Percentiles rank a stretch among this genome's conserved stretches.
Evolutionary conservation across 1,140 invertebrate genomes (phyloP).

Genomic region (Atta colombica): DNA sequence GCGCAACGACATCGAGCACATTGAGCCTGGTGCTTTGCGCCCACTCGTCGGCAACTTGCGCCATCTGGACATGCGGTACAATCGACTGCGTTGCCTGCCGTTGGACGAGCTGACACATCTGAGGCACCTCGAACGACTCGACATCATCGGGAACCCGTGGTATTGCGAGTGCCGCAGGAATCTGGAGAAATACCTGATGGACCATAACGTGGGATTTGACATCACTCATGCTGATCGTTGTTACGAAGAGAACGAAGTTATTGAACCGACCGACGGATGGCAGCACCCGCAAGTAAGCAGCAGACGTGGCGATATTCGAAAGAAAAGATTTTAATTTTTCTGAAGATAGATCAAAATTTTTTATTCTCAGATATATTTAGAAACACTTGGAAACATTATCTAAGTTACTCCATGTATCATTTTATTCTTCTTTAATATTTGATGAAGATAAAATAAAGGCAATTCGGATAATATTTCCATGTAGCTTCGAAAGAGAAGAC

Average conservation of each 20-base stretch:
- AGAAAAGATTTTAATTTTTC: neutral
- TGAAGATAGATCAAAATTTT: neutral
- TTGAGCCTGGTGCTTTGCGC: slow-evolving; percentile 67
- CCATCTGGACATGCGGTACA: slow-evolving; percentile 70
- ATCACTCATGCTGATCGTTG: slow-evolving; percentile 67
- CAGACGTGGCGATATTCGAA: neutral
- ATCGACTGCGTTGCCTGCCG: slow-evolving; percentile 71
- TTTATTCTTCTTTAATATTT: too few species aligned
- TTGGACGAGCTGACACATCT: slow-evolving; percentile 64
- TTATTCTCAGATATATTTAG: too few species aligned
- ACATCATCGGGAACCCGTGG: slow-evolving; percentile 76
- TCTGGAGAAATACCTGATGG: slow-evolving; percentile 63
- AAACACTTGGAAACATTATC: too few species aligned
- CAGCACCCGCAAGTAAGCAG: slow-evolving; percentile 25
- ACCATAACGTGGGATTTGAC: slow-evolving; percentile 72
- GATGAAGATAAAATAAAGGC: too few species aligned
- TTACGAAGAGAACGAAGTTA: slow-evolving; percentile 53
- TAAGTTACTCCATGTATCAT: too few species aligned
- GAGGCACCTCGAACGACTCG: slow-evolving; percentile 68
- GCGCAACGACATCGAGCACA: slow-evolving; percentile 68
- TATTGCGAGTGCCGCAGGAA: slow-evolving; percentile 69
- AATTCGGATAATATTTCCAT: too few species aligned
- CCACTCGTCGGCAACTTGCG: slow-evolving; percentile 63
- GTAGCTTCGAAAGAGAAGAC: too few species aligned
- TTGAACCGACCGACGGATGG: neutral